These are phyloP conservation scores for Zosterops hypoxanthus DNA, from an alignment of 2,113 vertebrate genomes.

Conservation along the genomic window DNA sequence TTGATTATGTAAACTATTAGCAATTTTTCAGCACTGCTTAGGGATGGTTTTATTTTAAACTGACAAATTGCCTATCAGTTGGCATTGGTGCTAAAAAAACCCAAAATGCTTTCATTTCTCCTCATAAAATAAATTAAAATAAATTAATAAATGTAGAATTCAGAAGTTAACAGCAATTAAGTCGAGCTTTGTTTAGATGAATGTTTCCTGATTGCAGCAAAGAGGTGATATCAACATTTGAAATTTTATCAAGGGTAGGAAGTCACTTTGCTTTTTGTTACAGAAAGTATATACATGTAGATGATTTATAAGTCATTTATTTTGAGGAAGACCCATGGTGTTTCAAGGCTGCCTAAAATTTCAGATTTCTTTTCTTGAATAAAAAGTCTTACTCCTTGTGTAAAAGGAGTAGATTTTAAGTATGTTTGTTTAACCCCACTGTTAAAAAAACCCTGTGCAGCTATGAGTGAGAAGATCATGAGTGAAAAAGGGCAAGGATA, in stretches of 20 bases:
- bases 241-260: not conserved
- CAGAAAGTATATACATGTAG: not conserved
- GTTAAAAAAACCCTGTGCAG: not conserved
- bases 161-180: not conserved
- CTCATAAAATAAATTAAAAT: not conserved
- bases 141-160: not conserved
- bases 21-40: not conserved
- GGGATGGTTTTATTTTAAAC: not conserved
- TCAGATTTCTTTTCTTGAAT: not conserved
- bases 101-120: not conserved
- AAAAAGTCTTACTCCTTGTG: not conserved
- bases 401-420: conserved; percentile 30
- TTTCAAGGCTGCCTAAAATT: not conserved
- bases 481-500: not conserved
- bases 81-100: not conserved
- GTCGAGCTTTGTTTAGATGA: not conserved
- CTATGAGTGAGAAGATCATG: not conserved
- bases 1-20: not conserved
- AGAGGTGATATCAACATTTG: not conserved
- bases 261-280: not conserved
- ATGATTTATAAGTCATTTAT: not conserved
- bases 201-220: not conserved
- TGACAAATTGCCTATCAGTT: not conserved
- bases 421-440: not conserved
- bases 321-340: not conserved